phyloP scores from a whole-genome alignment of 2,113 vertebrate species.

The Mobula hypostoma region DNA sequence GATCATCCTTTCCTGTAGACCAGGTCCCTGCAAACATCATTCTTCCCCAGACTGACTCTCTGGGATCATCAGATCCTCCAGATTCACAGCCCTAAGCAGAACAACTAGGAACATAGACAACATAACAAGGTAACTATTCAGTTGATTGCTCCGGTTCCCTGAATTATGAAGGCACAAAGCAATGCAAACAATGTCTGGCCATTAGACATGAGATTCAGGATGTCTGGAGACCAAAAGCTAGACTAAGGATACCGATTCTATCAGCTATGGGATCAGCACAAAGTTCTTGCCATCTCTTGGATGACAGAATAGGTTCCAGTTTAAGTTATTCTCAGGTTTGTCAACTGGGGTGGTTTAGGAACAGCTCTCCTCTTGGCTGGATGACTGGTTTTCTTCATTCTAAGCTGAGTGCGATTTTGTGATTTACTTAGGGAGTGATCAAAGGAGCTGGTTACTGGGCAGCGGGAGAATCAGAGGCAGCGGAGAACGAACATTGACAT shows the following conservation, averaged over 20 bases:
- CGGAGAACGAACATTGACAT: not conserved
- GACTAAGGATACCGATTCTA: not conserved
- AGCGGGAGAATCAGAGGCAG: constrained; percentile 4
- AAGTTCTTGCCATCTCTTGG: not conserved
- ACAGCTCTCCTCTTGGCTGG: not conserved
- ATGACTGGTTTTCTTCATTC: not conserved
- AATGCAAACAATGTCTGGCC: not conserved
- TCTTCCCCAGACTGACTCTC: not conserved
- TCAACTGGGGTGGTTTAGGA: not conserved
- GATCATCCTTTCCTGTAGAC: no score
- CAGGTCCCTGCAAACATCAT: no score
- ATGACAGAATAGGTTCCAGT: not conserved
- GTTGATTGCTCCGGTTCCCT: no score
- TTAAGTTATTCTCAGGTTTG: not conserved
- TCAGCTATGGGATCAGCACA: no score
- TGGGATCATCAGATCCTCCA: not conserved
- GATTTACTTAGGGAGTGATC: constrained; percentile 8
- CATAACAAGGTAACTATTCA: no score
- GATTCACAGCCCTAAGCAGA: not conserved
- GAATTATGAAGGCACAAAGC: not conserved
- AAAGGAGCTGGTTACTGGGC: constrained; percentile 23
- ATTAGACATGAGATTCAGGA: not conserved
- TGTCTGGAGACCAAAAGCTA: not conserved
- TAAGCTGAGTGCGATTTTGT: not conserved
- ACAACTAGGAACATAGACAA: not conserved